A percentile compares a stretch with the other conserved stretches of the same genome.
phyloP scores from a whole-genome alignment of 1,140 invertebrate species.

The Anastrepha ludens region DNA sequence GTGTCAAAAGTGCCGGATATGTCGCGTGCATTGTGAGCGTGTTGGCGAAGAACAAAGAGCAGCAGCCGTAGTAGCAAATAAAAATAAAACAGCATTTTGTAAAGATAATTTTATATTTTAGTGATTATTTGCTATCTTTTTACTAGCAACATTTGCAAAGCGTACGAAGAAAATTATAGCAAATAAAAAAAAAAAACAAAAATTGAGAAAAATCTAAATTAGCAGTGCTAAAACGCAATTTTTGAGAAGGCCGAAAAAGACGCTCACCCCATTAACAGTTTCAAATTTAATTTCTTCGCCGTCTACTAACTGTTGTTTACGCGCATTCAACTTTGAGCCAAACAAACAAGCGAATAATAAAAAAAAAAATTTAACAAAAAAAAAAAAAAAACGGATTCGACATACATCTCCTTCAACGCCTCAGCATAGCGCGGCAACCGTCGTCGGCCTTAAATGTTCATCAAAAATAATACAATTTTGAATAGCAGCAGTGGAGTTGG shows the following conservation, averaged over 20 bases:
- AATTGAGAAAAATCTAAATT: not conserved
- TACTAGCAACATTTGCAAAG: too few species aligned
- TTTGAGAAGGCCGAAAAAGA: not conserved
- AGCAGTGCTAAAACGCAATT: not conserved
- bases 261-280: not conserved
- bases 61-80: not conserved
- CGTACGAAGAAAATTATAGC: too few species aligned
- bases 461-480: constrained; percentile 56
- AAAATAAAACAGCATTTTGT: not conserved
- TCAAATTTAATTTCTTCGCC: not conserved
- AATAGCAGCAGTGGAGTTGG: constrained; percentile 51
- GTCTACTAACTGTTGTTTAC: not conserved
- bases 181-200: not conserved
- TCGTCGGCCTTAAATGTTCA: constrained; percentile 55
- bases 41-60: not conserved
- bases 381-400: not conserved
- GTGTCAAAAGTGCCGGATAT: constrained; percentile 48
- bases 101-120: not conserved
- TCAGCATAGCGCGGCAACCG: constrained; percentile 15
- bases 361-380: constrained; percentile 13
- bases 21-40: not conserved
- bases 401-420: not conserved
- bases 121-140: too few species aligned
- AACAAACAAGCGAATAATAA: not conserved
- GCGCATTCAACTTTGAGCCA: not conserved